phyloP scores from a whole-genome alignment of 2,797 vertebrate genomes.

The Sebastes melanostomus region DNA sequence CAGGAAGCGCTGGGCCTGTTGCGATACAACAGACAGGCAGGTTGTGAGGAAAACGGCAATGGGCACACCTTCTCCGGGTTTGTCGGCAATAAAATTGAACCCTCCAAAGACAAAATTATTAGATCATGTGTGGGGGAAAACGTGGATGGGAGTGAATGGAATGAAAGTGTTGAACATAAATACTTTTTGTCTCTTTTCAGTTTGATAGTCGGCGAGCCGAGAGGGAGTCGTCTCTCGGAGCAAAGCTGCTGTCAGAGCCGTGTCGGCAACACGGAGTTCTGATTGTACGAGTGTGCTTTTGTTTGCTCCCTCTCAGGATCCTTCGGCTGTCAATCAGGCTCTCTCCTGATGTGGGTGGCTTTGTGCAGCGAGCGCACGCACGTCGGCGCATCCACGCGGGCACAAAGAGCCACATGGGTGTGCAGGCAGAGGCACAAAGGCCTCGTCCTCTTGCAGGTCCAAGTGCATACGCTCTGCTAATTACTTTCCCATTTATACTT shows the following conservation, averaged over 20 bases:
- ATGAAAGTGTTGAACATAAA: not conserved
- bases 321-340: conserved; percentile 46
- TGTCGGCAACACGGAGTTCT: conserved; percentile 9
- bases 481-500: conserved; percentile 60
- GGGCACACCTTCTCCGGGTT: not conserved
- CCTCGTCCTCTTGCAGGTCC: conserved; percentile 26
- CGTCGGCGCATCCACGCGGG: not conserved
- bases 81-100: not conserved
- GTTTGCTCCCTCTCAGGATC: conserved; percentile 14
- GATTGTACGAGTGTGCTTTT: conserved; percentile 6
- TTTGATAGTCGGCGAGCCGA: not conserved
- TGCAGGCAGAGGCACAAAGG: conserved; percentile 34
- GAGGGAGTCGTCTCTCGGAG: conserved; percentile 2
- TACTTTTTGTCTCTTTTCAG: not conserved
- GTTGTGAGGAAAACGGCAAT: conserved; percentile 7
- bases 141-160: not conserved
- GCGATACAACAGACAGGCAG: not conserved
- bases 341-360: conserved; percentile 44
- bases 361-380: conserved; percentile 20
- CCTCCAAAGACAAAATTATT: not conserved
- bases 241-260: conserved; percentile 21
- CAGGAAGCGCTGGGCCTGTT: not conserved
- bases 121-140: not conserved
- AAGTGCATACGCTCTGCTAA: conserved; percentile 51
- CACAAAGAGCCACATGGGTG: conserved; percentile 2